Conservation (phyloP, 2,797 vertebrate genomes). For the Sebastes oblongus region DNA sequence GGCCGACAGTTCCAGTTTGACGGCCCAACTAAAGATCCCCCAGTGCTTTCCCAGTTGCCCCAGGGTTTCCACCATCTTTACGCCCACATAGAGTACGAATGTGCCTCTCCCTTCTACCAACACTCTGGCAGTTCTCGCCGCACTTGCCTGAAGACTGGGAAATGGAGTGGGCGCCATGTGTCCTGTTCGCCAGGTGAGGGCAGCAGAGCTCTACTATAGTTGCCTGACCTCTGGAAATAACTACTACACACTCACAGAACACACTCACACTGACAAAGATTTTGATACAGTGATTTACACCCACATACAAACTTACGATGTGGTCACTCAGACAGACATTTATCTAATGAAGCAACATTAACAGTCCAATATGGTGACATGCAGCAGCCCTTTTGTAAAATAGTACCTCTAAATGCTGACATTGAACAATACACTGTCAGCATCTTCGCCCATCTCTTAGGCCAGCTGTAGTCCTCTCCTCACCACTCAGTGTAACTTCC, state of each 20-base stretch:
- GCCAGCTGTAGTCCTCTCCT: neutral
- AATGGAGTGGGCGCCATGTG: constrained; percentile 96
- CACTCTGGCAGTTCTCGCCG: constrained; percentile 92
- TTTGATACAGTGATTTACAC: neutral
- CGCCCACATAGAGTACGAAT: constrained; percentile 94
- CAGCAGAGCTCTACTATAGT: constrained; percentile 51
- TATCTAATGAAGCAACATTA: neutral
- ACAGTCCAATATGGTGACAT: neutral
- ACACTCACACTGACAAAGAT: neutral
- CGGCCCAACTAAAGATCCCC: constrained; percentile 83
- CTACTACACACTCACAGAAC: neutral
- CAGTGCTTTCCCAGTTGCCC: constrained; percentile 82
- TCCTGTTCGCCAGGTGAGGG: constrained; percentile 95
- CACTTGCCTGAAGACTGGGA: constrained; percentile 95
- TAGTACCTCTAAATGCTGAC: constrained; percentile 1
- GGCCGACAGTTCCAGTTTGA: constrained; percentile 76
- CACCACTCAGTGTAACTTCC: neutral
- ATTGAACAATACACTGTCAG: neutral
- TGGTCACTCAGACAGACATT: neutral
- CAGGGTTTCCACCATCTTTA: constrained; percentile 91
- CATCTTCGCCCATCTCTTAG: neutral
- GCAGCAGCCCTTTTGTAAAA: neutral
- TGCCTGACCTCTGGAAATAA: too few relatives aligned
- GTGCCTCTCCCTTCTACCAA: constrained; percentile 90
- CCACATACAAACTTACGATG: neutral